Percentiles rank a stretch among this genome's conserved stretches.
Conservation (phyloP, 2,888 invertebrate species). For the Diogma glabrata region DNA sequence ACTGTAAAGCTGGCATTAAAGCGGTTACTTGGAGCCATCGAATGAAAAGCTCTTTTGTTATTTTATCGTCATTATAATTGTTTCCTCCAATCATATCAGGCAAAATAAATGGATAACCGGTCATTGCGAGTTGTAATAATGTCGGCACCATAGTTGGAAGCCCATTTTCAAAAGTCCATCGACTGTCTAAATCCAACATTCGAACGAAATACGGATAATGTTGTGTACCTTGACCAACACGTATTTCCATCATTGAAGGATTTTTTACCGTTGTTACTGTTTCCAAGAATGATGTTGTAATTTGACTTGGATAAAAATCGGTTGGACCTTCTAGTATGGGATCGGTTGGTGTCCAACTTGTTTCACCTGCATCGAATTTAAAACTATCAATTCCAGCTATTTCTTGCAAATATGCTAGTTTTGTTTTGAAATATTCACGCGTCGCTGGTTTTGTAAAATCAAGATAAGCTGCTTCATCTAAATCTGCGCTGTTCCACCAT, state of each 20-base stretch:
- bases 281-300: constrained; percentile 44
- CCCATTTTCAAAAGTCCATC: constrained; percentile 58
- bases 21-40: constrained; percentile 56
- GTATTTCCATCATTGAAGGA: constrained; percentile 54
- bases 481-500: constrained; percentile 26
- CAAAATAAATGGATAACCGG: constrained; percentile 34
- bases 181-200: constrained; percentile 67
- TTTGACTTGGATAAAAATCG: constrained; percentile 42
- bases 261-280: constrained; percentile 40
- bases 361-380: constrained; percentile 76
- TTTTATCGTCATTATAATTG: constrained; percentile 33
- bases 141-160: constrained; percentile 60
- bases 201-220: constrained; percentile 57
- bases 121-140: constrained; percentile 38
- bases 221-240: constrained; percentile 61
- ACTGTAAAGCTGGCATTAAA: constrained; percentile 58
- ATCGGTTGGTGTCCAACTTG: constrained; percentile 51
- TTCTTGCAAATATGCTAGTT: constrained; percentile 34
- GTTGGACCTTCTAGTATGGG: constrained; percentile 5
- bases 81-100: constrained; percentile 57
- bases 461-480: constrained; percentile 36
- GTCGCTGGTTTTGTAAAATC: constrained; percentile 50
- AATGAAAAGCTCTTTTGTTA: constrained; percentile 43
- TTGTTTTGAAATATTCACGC: constrained; percentile 36
- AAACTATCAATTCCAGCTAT: constrained; percentile 54